A percentile compares a stretch with the other conserved stretches of the same genome.
Evolutionary conservation across 2,888 invertebrate species (phyloP).

Genomic region (Pyrochroa serraticornis): DNA sequence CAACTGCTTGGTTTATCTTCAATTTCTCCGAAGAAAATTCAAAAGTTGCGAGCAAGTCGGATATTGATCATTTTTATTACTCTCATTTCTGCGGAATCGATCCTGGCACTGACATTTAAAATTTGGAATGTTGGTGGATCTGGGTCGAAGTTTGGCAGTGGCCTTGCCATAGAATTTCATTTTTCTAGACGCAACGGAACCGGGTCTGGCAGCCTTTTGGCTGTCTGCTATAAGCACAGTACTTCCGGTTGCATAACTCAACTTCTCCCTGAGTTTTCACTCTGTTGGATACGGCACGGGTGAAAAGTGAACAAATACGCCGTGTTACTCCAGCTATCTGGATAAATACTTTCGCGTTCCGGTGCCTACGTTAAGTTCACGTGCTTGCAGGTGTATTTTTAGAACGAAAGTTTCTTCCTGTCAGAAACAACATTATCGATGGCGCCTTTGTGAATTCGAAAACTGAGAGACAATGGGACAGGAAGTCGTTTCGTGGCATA

Average conservation of each 20-base stretch:
- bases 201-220: background rate
- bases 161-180: constrained; percentile 3
- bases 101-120: constrained; percentile 13
- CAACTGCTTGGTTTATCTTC: background rate
- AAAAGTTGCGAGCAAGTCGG: too few species aligned
- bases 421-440: too few species aligned
- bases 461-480: too few species aligned
- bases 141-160: constrained; percentile 10
- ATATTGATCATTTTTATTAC: constrained; percentile 2
- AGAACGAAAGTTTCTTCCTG: too few species aligned
- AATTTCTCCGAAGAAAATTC: too few species aligned
- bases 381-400: too few species aligned
- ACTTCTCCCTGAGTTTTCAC: constrained; percentile 10
- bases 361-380: too few species aligned
- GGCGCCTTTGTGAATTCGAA: too few species aligned
- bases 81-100: constrained; percentile 11
- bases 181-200: constrained; percentile 7
- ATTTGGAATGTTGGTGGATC: constrained; percentile 11
- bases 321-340: too few species aligned
- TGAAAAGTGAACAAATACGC: constrained; percentile 12
- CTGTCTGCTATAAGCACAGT: constrained; percentile 14
- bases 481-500: too few species aligned
- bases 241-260: constrained; percentile 25
- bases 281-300: constrained; percentile 10
- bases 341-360: too few species aligned